Base-by-base conservation (phyloP, 2,888 invertebrate species). In the Macrophya alboannulata region DNA sequence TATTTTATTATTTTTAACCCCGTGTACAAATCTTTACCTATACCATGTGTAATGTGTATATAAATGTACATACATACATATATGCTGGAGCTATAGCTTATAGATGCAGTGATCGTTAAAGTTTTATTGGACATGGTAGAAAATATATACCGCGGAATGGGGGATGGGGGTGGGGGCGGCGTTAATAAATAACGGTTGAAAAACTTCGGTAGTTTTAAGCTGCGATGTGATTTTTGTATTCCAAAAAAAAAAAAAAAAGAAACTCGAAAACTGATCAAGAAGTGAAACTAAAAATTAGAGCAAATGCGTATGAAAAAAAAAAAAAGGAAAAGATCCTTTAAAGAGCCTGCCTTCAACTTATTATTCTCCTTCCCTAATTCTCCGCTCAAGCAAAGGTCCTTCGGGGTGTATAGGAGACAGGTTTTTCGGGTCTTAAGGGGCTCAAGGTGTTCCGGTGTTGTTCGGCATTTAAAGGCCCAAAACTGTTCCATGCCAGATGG, bases 361-460 rank as follows among this genome's bases (percentile, higher is more conserved):
- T 15, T 48, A 48, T n/a, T 4, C 55, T 55, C 55, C n/a, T 55
- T 55, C n/a, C n/a, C 55, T 55, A n/a, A 55, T 55, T 55, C 55
- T 55, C 4, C 55, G 55, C 51, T 51, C 51, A n/a, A 59, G 10
- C 59, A 9, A 8, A 21, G n/a, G 62, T 9, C 62, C 25, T 25
- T 25, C 21, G 21, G 62, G 37, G 21, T 21, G 4, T n/a, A n/a
- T 40, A 40, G 0, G 37, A 40, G 71, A 71, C 40, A 71, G 40
- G 71, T 40, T 71, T 71, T 40, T 37, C 68, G 37, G 71, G 71
- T 40, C 71, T 71, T 71, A 40, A 40, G 59, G 79, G 55, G 37
- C 79, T 79, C 55, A 79, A 79, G 79, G 79, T 79, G 79, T 79
- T 79, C 79, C n/a, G 31, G 40, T 31, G 9, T 68, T 31, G 31